Conservation (phyloP, 2,888 invertebrate species). For the Timandra comae region DNA sequence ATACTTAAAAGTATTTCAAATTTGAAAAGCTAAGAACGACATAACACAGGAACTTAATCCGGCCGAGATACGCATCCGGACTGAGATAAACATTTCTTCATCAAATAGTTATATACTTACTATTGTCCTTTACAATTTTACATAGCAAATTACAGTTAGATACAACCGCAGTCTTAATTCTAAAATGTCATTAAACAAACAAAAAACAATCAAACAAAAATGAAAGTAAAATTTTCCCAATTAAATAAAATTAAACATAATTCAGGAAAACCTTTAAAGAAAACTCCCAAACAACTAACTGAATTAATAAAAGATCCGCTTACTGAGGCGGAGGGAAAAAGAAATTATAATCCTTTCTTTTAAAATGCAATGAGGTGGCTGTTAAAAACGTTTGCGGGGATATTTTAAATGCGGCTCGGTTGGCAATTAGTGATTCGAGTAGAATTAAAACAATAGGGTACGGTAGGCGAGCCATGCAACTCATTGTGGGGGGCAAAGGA, state of each 20-base stretch:
- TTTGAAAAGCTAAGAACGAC: too few species aligned
- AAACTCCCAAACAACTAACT: conserved; percentile 45
- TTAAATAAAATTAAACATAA: conserved; percentile 23
- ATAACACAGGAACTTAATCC: too few species aligned
- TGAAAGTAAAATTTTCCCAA: conserved; percentile 13
- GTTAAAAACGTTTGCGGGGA: conserved; percentile 70
- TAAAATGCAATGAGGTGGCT: conserved; percentile 76
- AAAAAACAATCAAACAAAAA: conserved; percentile 8
- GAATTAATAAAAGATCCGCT: conserved; percentile 67
- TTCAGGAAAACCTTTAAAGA: conserved; percentile 25
- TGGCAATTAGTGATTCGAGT: conserved; percentile 70
- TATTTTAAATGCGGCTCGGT: conserved; percentile 66
- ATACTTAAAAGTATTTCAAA: too few species aligned
- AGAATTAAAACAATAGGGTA: conserved; percentile 68
- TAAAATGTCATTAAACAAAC: background rate
- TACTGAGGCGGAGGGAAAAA: conserved; percentile 44
- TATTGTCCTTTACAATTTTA: too few species aligned
- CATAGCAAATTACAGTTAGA: too few species aligned
- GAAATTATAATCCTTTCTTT: conserved; percentile 76
- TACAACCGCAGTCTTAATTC: too few species aligned
- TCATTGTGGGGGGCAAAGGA: conserved; percentile 25
- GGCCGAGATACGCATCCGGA: too few species aligned
- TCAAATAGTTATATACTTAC: too few species aligned
- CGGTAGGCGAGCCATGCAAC: conserved; percentile 35
- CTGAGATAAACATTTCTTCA: too few species aligned